Percentiles rank a stretch among this genome's conserved stretches.
Conservation (phyloP, 2,888 invertebrate species). For the Parnassius orleans region DNA sequence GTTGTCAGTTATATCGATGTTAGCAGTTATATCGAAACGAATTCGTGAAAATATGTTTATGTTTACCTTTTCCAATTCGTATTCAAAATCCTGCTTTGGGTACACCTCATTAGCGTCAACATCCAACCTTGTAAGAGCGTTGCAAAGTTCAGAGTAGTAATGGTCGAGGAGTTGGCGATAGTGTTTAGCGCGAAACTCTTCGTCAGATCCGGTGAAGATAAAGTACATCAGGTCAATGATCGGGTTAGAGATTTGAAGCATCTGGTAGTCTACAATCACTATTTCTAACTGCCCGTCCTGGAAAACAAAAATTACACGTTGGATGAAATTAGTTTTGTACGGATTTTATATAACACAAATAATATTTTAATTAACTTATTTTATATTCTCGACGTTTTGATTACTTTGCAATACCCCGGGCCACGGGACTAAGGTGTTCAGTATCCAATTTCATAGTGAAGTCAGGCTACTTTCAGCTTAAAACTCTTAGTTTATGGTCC, state of each 20-base stretch:
- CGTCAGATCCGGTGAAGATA: slow-evolving; percentile 42
- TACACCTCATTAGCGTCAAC: slow-evolving; percentile 30
- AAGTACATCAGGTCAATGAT: slow-evolving; percentile 41
- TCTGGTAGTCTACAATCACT: slow-evolving; percentile 41
- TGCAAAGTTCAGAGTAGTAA: slow-evolving; percentile 33
- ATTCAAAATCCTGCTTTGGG: slow-evolving; percentile 32
- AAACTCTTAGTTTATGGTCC: no score
- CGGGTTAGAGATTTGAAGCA: slow-evolving; percentile 31
- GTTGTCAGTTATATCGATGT: no score
- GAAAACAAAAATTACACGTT: slow-evolving; percentile 18
- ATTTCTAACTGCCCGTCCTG: slow-evolving; percentile 39
- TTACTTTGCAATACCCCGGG: no score
- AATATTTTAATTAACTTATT: no score
- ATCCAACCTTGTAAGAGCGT: slow-evolving; percentile 28
- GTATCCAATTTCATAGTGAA: no score
- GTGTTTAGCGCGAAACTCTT: slow-evolving; percentile 37
- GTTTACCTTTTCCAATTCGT: slow-evolving; percentile 33
- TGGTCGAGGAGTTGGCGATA: slow-evolving; percentile 33
- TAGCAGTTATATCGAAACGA: no score
- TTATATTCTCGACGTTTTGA: no score
- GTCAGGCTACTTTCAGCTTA: no score
- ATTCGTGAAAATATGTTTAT: neutral
- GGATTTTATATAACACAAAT: no score
- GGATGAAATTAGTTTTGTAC: no score
- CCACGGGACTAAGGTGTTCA: no score